phyloP scores from a whole-genome alignment of 1,140 invertebrate species.

The Argopecten irradians region DNA sequence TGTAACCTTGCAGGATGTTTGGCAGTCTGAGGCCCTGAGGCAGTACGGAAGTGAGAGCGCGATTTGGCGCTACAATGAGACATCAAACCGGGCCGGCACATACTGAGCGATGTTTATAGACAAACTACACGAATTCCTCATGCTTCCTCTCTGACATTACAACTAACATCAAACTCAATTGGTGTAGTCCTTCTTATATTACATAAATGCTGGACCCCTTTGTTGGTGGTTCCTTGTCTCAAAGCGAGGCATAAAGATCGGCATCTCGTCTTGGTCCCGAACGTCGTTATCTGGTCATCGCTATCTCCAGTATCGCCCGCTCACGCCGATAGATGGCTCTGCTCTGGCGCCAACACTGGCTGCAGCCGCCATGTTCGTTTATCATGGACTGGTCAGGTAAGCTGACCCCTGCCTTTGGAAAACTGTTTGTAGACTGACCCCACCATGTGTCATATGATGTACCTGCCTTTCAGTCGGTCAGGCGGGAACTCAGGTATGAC shows the following conservation, averaged over 20 bases:
- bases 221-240: constrained; percentile 20
- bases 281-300: constrained; percentile 14
- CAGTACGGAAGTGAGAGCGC: background rate
- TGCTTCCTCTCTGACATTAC: constrained; percentile 7
- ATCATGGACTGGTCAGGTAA: background rate
- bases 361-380: constrained; percentile 20
- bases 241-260: constrained; percentile 21
- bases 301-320: constrained; percentile 13
- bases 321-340: background rate
- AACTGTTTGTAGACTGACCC: background rate
- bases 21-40: background rate
- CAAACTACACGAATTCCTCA: constrained; percentile 16
- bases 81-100: constrained; percentile 12
- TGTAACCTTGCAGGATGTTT: background rate
- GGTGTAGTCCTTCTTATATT: constrained; percentile 10
- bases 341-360: background rate
- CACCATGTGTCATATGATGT: background rate
- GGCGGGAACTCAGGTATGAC: background rate
- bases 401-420: background rate
- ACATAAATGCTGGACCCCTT: constrained; percentile 3
- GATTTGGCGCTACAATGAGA: background rate
- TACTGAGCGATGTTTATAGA: background rate
- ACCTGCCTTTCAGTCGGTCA: background rate
- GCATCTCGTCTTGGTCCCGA: background rate
- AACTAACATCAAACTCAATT: constrained; percentile 18